Base-by-base conservation (phyloP, 2,113 vertebrate genomes). In the Etheostoma spectabile region DNA sequence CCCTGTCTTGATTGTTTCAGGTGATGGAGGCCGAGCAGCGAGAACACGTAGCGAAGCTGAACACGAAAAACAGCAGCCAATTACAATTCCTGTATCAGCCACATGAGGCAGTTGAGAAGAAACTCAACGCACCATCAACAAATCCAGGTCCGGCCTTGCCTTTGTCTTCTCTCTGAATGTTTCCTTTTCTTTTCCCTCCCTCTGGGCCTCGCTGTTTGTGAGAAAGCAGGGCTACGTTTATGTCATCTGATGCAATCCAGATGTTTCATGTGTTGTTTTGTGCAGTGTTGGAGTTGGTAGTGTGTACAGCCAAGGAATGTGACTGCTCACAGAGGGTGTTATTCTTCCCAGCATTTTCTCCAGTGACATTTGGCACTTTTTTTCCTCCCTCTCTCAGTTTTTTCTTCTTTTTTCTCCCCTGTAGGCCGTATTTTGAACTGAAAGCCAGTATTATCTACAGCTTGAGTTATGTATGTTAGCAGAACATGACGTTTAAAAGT, bases 81-180 rank as follows among this genome's bases (percentile, higher is more conserved):
- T 80, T 97, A 99, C 93, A 97, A 96, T 0, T 95, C 96, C 0
- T 96, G 97, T 56, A 97, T 98, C 91, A 91, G 95, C 77, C 96
- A 97, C 88, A 98, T 99, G 98, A 97, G 95, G 60, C 97, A 98
- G 78, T 90, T 98, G 98, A 99, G 94, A 99, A 98, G 95, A 99
- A 98, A 67, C 95, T 98, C 77, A 97, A 89, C 95, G 98, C 89
- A 95, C 96, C 89, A 97, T 99, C 93, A 98, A 95, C 95, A 99
- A 99, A 93, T 98, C 98, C 38, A 98, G 96, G 98, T 99, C 89
- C 8, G 96, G 13, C 15, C 18, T 52, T 14, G 13, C 15, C 18
- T 49, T 16, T 70, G n/a, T 55, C 48, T 66, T 13, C 21, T 38
- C 7, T 33, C 51, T 30, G 15, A 66, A 15, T 30, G 24, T 8